phyloP scores from a whole-genome alignment of 1,140 invertebrate genomes.

The Anastrepha ludens region DNA sequence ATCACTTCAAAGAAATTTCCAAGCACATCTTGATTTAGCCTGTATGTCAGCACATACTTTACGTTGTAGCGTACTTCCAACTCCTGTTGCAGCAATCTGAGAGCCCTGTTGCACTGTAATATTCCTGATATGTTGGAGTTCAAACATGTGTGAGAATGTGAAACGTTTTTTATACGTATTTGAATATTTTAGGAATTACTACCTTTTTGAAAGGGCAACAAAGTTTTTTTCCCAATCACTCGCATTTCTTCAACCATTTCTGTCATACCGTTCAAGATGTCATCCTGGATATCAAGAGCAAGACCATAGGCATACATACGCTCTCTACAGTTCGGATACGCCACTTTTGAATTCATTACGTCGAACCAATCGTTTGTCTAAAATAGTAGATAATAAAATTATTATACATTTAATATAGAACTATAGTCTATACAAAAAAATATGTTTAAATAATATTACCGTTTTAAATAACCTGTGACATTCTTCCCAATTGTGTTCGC shows the following conservation, averaged over 20 bases:
- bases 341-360: not conserved
- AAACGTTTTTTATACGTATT: not conserved
- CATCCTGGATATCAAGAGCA: not conserved
- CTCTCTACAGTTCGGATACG: not conserved
- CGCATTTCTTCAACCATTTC: slow-evolving; percentile 1
- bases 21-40: slow-evolving; percentile 29
- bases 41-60: slow-evolving; percentile 1
- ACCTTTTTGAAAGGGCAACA: slow-evolving; percentile 51
- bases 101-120: too few relatives aligned
- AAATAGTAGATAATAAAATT: too few relatives aligned
- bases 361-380: slow-evolving; percentile 30
- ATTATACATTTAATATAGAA: not conserved
- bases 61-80: not conserved
- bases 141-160: too few relatives aligned
- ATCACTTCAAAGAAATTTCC: slow-evolving; percentile 12
- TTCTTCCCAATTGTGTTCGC: slow-evolving; percentile 11
- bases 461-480: slow-evolving; percentile 34
- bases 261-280: slow-evolving; percentile 16
- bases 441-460: not conserved
- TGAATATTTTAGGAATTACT: not conserved
- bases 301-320: not conserved
- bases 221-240: slow-evolving; percentile 1
- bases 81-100: too few relatives aligned
- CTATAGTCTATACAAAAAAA: not conserved
- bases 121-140: too few relatives aligned